Conservation (phyloP, 2,888 invertebrate species). For the Acanthosepion pharaonis region DNA sequence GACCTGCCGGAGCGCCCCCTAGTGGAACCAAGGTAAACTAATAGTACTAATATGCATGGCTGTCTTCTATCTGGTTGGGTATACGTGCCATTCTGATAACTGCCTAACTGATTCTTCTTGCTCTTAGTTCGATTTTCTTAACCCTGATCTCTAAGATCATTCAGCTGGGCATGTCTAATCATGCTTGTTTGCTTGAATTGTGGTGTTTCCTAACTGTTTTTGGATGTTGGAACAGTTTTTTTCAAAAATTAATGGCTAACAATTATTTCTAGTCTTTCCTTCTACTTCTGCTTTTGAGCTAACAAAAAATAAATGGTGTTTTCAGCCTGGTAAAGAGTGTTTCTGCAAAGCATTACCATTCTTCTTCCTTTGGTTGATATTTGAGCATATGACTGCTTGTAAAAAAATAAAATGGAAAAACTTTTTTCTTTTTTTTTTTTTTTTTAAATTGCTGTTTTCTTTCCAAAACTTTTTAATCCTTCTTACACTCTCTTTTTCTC, state of each 20-base stretch:
- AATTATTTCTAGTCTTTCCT: background rate
- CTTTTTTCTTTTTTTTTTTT: too few relatives aligned
- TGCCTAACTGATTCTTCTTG: conserved; percentile 24
- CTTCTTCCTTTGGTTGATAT: background rate
- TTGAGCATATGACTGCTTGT: too few relatives aligned
- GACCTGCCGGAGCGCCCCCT: background rate
- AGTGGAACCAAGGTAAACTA: conserved; percentile 47
- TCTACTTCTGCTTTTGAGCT: background rate
- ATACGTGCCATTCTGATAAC: conserved; percentile 15
- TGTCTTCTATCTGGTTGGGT: conserved; percentile 34
- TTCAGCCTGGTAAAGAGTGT: background rate
- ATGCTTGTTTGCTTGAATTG: background rate
- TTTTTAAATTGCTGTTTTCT: background rate
- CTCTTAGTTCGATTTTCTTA: background rate
- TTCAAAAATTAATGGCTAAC: background rate
- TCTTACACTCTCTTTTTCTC: background rate
- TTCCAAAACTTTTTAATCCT: background rate
- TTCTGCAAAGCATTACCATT: background rate
- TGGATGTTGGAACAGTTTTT: background rate
- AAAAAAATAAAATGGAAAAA: too few relatives aligned
- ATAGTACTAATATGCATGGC: conserved; percentile 46
- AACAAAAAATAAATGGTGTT: background rate
- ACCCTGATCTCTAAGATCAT: background rate
- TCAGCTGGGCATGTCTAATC: background rate
- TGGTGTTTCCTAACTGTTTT: background rate